Base-by-base conservation (phyloP, 1,140 invertebrate genomes). In the Leptopilina boulardi region DNA sequence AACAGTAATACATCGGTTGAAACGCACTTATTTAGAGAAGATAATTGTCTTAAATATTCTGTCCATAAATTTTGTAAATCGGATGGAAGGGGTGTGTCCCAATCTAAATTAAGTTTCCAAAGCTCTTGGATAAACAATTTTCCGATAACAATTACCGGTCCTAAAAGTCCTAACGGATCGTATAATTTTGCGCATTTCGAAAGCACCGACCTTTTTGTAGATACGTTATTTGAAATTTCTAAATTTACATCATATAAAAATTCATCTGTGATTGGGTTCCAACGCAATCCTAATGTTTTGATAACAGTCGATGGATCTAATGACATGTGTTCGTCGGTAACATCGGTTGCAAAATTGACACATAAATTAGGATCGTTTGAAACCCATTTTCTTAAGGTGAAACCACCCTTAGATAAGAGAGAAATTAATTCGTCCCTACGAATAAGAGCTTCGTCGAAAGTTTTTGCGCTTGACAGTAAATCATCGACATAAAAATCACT, bases 121-220 rank as follows among this genome's bases (percentile, higher is more conserved):
- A 47, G 34, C 1, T 66, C 13, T 74, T 77, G 73, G 10, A 80
- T 75, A 13, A 80, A 21, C n/a, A 18, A 71, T 70, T 80, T 80
- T 13, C 54, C 75, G 8, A 9, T 13, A 11, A 80, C 21, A 11
- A 76, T 18, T 13, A 80, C 73, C 1, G 73, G 76, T 8, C 51
- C 44, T 3, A 80, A 11, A 3, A 75, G 18, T 4, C 76, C 77
- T 41, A 81, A 15, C 6, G 79, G 74, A 23, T 81, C 74, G 44
- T 70, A 78, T 19, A 81, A 74, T 59, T 70, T 73, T 4, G 77
- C 72, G 26, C 78, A 30, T 66, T 80, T 6, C 3, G 72, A 75
- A 23, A 80, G 21, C 13, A 81, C 66, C 1, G 44, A 70, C 77
- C 75, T 21, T 74, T 80, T 79, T 0, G 71, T 73, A 1, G 38